Evolutionary conservation across 30 jellyfish, hydroid and myxozoan species (phyloP).

Genomic region (Nemopilema nomurai): DNA sequence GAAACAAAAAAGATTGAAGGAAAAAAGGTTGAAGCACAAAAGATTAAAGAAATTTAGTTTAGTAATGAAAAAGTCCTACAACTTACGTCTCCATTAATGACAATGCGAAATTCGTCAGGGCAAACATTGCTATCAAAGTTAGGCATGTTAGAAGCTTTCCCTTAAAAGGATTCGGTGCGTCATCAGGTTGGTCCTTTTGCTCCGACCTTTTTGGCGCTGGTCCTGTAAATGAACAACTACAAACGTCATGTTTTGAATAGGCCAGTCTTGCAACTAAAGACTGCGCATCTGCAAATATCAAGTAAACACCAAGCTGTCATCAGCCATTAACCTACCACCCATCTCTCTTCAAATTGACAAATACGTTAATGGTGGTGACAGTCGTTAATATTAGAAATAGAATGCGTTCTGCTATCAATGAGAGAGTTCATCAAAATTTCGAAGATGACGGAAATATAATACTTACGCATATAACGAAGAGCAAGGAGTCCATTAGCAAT

Average conservation of each 20-base stretch:
- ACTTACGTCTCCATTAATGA: constrained; percentile 54
- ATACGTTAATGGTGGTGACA: no score
- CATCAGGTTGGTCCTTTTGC: background rate
- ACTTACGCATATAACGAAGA: constrained; percentile 39
- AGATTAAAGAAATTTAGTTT: no score
- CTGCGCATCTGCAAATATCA: no score
- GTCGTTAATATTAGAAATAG: no score
- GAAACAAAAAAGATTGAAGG: no score
- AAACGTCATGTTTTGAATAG: no score
- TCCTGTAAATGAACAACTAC: background rate
- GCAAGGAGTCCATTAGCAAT: background rate
- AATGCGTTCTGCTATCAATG: background rate
- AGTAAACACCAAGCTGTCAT: no score
- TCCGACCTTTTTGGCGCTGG: background rate
- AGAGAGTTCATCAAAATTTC: background rate
- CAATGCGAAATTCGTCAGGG: constrained; percentile 27
- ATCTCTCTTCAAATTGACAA: no score
- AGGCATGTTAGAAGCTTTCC: background rate
- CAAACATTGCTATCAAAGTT: constrained; percentile 33
- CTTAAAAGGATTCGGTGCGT: background rate
- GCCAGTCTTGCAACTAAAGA: no score
- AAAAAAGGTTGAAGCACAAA: background rate
- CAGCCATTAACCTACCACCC: no score
- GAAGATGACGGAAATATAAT: background rate
- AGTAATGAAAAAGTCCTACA: no score